phyloP scores from a whole-genome alignment of 2,113 vertebrate species.

The Ia io region DNA sequence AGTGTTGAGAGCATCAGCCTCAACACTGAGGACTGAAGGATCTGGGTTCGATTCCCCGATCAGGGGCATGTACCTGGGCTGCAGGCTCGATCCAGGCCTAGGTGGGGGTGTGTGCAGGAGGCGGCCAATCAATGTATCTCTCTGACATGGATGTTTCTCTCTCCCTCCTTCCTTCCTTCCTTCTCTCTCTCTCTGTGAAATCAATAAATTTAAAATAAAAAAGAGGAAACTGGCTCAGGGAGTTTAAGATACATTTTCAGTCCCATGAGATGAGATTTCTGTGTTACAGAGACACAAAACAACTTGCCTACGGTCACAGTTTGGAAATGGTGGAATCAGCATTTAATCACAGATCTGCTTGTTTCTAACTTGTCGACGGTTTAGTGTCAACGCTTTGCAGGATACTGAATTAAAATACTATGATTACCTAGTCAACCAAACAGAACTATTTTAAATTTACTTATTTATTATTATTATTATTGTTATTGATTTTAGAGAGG shows the following conservation, averaged over 20 bases:
- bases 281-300: neutral
- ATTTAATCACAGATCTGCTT: neutral
- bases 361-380: neutral
- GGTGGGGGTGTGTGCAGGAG: too few relatives aligned
- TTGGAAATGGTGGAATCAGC: slow-evolving; percentile 13
- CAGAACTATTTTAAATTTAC: too few relatives aligned
- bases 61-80: too few relatives aligned
- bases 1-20: too few relatives aligned
- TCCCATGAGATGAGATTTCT: neutral
- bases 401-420: neutral
- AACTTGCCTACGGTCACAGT: neutral
- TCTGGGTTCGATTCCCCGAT: too few relatives aligned
- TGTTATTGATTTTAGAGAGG: too few relatives aligned
- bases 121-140: too few relatives aligned
- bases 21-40: too few relatives aligned
- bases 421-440: neutral
- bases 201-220: neutral
- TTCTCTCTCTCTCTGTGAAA: neutral
- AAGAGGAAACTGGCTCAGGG: neutral
- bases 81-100: too few relatives aligned
- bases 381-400: neutral
- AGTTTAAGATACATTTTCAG: slow-evolving; percentile 25
- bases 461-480: too few relatives aligned
- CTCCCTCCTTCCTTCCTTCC: too few relatives aligned
- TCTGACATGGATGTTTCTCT: too few relatives aligned